These are phyloP conservation scores for Mylabris sibirica DNA, from an alignment of 2,888 invertebrate genomes.

Conservation along the genomic window DNA sequence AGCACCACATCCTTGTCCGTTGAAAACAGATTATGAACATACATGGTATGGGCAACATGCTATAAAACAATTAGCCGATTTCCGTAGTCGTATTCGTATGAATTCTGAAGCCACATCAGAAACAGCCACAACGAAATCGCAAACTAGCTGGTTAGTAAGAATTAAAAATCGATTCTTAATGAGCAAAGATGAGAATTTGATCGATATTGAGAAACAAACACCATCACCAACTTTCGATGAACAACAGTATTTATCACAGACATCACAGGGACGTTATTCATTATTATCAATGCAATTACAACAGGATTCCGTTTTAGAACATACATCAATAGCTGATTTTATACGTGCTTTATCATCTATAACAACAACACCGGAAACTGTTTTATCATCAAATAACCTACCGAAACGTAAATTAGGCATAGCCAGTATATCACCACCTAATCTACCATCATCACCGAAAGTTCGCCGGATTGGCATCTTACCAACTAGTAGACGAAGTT, in stretches of 20 bases:
- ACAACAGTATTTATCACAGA: constrained; percentile 43
- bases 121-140: constrained; percentile 29
- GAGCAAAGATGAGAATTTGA: constrained; percentile 36
- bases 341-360: constrained; percentile 79
- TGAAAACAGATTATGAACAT: constrained; percentile 54
- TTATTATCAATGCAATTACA: constrained; percentile 38
- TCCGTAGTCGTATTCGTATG: constrained; percentile 48
- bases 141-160: constrained; percentile 40
- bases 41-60: constrained; percentile 77
- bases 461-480: constrained; percentile 40
- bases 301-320: constrained; percentile 74
- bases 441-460: constrained; percentile 21
- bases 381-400: constrained; percentile 37
- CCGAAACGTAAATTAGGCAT: constrained; percentile 66
- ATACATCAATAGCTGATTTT: constrained; percentile 84
- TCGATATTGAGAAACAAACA: constrained; percentile 52
- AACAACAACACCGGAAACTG: constrained; percentile 47
- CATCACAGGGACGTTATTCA: constrained; percentile 47
- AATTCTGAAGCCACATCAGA: constrained; percentile 37
- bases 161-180: constrained; percentile 39
- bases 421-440: constrained; percentile 56
- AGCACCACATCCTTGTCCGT: constrained; percentile 55
- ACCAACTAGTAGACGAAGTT: constrained; percentile 44
- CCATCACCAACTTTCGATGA: constrained; percentile 48
- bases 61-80: constrained; percentile 66